These are phyloP conservation scores for Neoseiulus cucumeris DNA, from an alignment of 1,140 invertebrate species.

Conservation along the genomic window DNA sequence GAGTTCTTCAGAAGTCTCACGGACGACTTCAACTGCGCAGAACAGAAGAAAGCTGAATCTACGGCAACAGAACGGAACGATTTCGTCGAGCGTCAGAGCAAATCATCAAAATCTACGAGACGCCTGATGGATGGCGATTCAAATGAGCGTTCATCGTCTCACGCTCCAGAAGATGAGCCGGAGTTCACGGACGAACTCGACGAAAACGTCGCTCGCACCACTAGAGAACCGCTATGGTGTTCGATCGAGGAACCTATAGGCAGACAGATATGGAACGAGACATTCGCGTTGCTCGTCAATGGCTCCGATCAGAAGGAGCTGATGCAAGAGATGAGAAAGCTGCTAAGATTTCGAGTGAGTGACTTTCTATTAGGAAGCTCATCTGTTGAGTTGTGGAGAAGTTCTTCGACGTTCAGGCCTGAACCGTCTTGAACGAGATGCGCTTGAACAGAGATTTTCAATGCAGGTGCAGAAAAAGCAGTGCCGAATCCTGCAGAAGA, in stretches of 20 bases:
- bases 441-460: too few relatives aligned
- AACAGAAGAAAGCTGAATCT: background rate
- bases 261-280: background rate
- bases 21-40: constrained; percentile 6
- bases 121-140: too few relatives aligned
- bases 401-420: background rate
- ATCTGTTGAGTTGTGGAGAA: background rate
- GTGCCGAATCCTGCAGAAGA: too few relatives aligned
- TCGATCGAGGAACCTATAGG: background rate
- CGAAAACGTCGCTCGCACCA: background rate
- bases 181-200: too few relatives aligned
- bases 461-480: too few relatives aligned
- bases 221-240: background rate
- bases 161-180: too few relatives aligned
- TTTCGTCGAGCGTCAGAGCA: too few relatives aligned
- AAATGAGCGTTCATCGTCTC: too few relatives aligned
- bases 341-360: background rate
- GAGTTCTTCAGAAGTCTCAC: background rate
- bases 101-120: too few relatives aligned
- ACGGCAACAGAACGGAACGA: too few relatives aligned
- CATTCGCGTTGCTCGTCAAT: background rate
- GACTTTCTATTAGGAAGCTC: too few relatives aligned
- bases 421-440: background rate
- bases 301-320: background rate
- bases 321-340: background rate